Evolutionary conservation across 2,113 vertebrate species (phyloP).

Genomic region (Isichthys henryi): DNA sequence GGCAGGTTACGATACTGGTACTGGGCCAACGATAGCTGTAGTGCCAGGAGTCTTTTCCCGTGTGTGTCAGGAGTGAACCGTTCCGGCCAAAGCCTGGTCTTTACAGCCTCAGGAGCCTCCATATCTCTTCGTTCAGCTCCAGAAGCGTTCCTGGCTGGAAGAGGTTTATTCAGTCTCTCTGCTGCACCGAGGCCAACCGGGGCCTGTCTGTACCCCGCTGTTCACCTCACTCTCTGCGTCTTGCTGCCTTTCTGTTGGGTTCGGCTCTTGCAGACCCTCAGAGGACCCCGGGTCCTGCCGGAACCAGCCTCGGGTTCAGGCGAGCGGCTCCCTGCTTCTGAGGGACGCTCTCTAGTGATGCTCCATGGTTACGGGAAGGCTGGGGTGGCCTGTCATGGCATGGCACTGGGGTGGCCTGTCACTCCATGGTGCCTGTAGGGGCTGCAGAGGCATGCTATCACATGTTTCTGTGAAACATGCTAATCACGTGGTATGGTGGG

Average conservation of each 20-base stretch:
- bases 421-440: background rate
- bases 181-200: background rate
- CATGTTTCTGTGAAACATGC: background rate
- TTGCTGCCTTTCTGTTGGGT: background rate
- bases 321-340: background rate
- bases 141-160: background rate
- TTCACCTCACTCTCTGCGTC: background rate
- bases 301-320: background rate
- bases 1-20: background rate
- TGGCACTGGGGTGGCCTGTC: background rate
- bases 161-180: background rate
- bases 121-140: background rate
- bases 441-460: background rate
- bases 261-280: background rate
- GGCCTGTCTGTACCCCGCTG: background rate
- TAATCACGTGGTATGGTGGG: background rate
- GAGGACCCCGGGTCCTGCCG: background rate
- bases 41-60: background rate
- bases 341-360: background rate
- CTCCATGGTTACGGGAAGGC: background rate
- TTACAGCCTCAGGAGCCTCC: background rate
- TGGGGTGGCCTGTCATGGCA: background rate
- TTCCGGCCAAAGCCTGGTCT: background rate
- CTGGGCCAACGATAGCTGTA: background rate
- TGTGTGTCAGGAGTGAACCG: background rate